Percentiles rank a stretch among this genome's conserved stretches.
Evolutionary conservation across 64 coral and sea anemone genomes (phyloP).

Genomic region (Montipora capricornis): DNA sequence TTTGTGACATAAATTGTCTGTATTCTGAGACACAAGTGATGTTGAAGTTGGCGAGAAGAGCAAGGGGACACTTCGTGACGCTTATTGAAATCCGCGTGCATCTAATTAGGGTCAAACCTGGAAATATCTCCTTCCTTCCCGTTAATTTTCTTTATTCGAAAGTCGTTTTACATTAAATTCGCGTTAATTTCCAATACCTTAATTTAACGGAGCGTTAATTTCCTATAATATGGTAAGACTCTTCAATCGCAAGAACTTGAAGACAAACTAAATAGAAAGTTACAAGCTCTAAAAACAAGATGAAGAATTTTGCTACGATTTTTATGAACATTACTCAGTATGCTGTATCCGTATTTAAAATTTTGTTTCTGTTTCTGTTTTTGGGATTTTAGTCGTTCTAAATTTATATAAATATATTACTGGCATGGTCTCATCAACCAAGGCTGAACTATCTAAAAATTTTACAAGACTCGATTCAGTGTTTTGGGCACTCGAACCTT

Average conservation of each 20-base stretch:
- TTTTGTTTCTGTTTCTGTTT: not conserved
- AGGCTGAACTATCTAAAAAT: not conserved
- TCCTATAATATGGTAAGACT: too few relatives aligned
- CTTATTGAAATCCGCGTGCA: too few relatives aligned
- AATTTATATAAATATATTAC: not conserved
- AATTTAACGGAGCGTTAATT: not conserved
- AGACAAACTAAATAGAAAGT: not conserved
- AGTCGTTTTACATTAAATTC: too few relatives aligned
- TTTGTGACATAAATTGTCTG: too few relatives aligned
- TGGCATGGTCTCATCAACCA: not conserved
- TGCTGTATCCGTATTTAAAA: not conserved
- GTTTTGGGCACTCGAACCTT: not conserved
- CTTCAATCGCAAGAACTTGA: too few relatives aligned
- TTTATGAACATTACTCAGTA: not conserved
- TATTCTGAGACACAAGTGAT: too few relatives aligned
- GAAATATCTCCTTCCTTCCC: too few relatives aligned
- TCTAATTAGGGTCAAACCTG: too few relatives aligned
- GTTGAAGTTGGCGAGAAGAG: too few relatives aligned
- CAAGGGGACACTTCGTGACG: too few relatives aligned
- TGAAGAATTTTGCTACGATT: conserved; percentile 18
- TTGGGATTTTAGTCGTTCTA: not conserved
- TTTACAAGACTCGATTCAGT: not conserved
- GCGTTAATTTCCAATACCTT: too few relatives aligned
- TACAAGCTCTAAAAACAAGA: conserved; percentile 21
- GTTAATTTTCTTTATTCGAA: too few relatives aligned